phyloP scores from a whole-genome alignment of 2,888 invertebrate genomes.

The Diaperis boleti region DNA sequence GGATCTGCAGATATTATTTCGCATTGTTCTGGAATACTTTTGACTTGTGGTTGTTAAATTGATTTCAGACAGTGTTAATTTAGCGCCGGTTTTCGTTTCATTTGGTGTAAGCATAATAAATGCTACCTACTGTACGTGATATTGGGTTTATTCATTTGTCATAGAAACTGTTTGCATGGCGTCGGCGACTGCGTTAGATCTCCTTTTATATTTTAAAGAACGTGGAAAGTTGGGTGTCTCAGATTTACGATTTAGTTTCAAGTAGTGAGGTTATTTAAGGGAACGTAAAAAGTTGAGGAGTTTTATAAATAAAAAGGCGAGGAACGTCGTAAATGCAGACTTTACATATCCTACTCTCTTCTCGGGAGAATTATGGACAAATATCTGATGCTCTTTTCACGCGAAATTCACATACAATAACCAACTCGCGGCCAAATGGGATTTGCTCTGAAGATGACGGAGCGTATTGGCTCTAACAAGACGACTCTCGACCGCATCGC shows the following conservation, averaged over 20 bases:
- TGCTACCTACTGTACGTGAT: neutral
- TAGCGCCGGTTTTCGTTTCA: neutral
- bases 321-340: slow-evolving; percentile 24
- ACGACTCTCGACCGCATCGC: slow-evolving; percentile 15
- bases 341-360: slow-evolving; percentile 31
- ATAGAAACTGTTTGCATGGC: slow-evolving; percentile 21
- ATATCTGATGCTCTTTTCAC: slow-evolving; percentile 33
- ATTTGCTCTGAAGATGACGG: slow-evolving; percentile 31
- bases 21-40: neutral
- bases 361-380: slow-evolving; percentile 35
- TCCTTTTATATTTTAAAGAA: slow-evolving; percentile 9
- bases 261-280: slow-evolving; percentile 16
- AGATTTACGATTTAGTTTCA: slow-evolving; percentile 24
- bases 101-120: neutral
- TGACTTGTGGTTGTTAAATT: neutral
- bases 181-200: slow-evolving; percentile 17
- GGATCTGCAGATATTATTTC: slow-evolving; percentile 6
- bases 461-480: slow-evolving; percentile 24
- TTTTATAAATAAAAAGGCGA: slow-evolving; percentile 22
- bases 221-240: slow-evolving; percentile 5
- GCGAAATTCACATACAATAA: slow-evolving; percentile 28
- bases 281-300: slow-evolving; percentile 20
- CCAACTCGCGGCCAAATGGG: slow-evolving; percentile 19
- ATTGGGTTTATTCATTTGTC: slow-evolving; percentile 13
- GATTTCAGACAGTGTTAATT: neutral